These are phyloP conservation scores for Acestrorhynchus altus DNA, from an alignment of 2,797 vertebrate genomes.

Conservation along the genomic window DNA sequence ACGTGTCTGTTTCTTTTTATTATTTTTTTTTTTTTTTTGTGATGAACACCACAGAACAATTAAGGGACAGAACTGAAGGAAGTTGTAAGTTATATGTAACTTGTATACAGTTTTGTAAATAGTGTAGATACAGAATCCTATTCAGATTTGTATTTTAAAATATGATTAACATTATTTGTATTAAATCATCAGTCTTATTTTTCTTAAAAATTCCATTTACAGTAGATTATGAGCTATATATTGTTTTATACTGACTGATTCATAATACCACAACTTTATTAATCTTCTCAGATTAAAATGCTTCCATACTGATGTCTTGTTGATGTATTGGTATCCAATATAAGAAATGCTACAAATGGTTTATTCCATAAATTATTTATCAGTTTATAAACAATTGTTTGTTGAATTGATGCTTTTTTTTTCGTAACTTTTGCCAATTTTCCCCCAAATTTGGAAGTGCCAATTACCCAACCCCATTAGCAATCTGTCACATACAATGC, in stretches of 20 bases:
- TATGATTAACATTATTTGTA: background rate
- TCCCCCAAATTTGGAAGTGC: no score
- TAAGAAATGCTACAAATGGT: background rate
- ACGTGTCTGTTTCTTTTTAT: background rate
- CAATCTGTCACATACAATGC: no score
- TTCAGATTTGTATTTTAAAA: slow-evolving; percentile 32
- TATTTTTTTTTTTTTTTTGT: no score
- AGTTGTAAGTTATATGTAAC: slow-evolving; percentile 30
- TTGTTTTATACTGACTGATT: slow-evolving; percentile 20
- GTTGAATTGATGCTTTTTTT: no score
- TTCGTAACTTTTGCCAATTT: no score
- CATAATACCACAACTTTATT: background rate
- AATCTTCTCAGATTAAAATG: slow-evolving; percentile 12
- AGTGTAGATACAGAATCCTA: slow-evolving; percentile 35
- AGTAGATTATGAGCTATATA: background rate
- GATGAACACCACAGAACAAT: background rate
- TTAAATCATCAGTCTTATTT: background rate
- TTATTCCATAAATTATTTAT: background rate
- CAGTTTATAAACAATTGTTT: background rate
- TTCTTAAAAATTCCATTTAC: slow-evolving; percentile 20
- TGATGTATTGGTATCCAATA: background rate
- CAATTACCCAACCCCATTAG: no score
- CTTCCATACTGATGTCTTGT: background rate
- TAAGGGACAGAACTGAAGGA: background rate
- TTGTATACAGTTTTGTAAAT: slow-evolving; percentile 42